A percentile compares a stretch with the other conserved stretches of the same genome.
These are phyloP conservation scores for Carassius gibelio DNA, from an alignment of 2,113 vertebrate genomes.

Conservation along the genomic window DNA sequence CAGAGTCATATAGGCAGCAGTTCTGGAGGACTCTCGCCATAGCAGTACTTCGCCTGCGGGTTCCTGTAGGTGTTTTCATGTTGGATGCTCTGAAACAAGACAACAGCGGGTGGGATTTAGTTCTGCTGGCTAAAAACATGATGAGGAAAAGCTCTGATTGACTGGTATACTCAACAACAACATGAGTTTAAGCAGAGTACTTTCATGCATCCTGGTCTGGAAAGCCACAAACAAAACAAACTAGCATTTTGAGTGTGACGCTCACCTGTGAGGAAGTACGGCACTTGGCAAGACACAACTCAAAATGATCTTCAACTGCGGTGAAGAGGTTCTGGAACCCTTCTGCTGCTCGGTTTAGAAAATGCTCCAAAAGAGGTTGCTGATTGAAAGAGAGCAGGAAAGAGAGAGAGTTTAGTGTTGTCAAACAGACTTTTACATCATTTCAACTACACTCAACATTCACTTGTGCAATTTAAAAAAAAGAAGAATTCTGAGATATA, in stretches of 20 bases:
- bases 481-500: no score
- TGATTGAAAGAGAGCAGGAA: constrained; percentile 58
- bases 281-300: constrained; percentile 95
- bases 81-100: constrained; percentile 86
- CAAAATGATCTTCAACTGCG: constrained; percentile 96
- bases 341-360: constrained; percentile 90
- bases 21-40: constrained; percentile 92
- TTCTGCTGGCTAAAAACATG: not conserved
- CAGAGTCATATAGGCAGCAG: constrained; percentile 83
- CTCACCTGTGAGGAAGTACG: constrained; percentile 95
- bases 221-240: not conserved
- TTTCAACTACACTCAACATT: no score
- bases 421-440: no score
- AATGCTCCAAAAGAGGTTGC: constrained; percentile 93
- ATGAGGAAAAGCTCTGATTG: not conserved
- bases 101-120: not conserved
- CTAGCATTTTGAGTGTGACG: not conserved
- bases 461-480: no score
- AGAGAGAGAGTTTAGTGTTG: not conserved
- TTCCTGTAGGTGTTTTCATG: constrained; percentile 98
- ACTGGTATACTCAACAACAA: not conserved
- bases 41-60: constrained; percentile 92
- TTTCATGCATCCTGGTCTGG: not conserved
- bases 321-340: constrained; percentile 97
- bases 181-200: not conserved